These are phyloP conservation scores for Prunella strophiata DNA, from an alignment of 2,797 vertebrate species.

Conservation along the genomic window DNA sequence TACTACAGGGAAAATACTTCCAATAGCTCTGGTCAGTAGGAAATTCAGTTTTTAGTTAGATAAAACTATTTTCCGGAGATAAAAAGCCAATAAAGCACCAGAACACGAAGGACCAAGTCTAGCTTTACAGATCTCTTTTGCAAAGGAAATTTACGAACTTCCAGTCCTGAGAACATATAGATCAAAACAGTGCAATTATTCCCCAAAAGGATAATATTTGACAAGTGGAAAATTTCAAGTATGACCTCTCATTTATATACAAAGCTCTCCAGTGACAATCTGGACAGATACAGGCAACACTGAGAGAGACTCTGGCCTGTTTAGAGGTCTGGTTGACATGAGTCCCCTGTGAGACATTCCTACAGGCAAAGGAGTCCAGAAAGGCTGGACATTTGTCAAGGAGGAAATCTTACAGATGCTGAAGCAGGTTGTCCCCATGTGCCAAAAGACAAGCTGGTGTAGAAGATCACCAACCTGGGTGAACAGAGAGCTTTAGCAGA, in stretches of 20 bases:
- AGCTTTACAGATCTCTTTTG: neutral
- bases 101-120: neutral
- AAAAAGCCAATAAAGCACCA: neutral
- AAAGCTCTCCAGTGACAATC: neutral
- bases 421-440: neutral
- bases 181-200: neutral
- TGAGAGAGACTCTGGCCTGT: neutral
- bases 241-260: neutral
- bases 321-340: neutral
- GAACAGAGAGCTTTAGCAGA: neutral
- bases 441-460: neutral
- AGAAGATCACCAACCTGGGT: neutral
- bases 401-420: neutral
- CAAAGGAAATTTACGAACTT: neutral
- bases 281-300: neutral
- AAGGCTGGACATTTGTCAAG: neutral
- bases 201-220: neutral
- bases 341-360: neutral
- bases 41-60: neutral
- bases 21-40: neutral
- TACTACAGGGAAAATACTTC: neutral
- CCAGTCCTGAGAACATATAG: neutral
- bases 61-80: neutral
- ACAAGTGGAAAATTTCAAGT: neutral
- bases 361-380: neutral